A percentile compares a stretch with the other conserved stretches of the same genome.
Evolutionary conservation across 2,113 vertebrate species (phyloP).

Genomic region (Silurus asotus): DNA sequence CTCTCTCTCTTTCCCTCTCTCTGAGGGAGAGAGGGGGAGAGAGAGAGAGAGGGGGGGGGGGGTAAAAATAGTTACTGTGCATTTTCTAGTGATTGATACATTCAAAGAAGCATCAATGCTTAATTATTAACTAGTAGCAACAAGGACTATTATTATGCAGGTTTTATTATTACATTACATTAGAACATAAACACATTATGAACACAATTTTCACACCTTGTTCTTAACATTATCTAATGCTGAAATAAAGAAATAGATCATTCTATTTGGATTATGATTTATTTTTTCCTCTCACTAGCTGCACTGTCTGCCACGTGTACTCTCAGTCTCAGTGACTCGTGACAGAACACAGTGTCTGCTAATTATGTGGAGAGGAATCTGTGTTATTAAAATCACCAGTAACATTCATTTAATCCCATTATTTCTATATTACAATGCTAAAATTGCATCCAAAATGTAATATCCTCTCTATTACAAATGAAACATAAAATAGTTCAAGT

Average conservation of each 20-base stretch:
- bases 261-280: neutral
- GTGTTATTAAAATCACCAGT: neutral
- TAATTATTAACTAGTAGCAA: neutral
- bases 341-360: neutral
- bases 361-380: neutral
- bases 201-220: neutral
- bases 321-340: neutral
- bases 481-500: neutral
- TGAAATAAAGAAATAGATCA: neutral
- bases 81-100: neutral
- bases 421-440: neutral
- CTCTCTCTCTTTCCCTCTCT: no score
- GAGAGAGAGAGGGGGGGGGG: neutral
- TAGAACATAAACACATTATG: neutral
- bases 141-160: neutral
- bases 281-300: neutral
- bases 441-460: neutral
- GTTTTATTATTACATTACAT: conserved; percentile 1
- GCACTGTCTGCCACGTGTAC: neutral
- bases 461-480: neutral
- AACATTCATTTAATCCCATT: neutral
- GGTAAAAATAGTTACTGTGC: neutral
- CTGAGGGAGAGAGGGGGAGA: neutral
- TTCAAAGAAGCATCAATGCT: conserved; percentile 12
- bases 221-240: neutral